phyloP scores from a whole-genome alignment of 2,113 vertebrate species.

The Anas platyrhynchos region DNA sequence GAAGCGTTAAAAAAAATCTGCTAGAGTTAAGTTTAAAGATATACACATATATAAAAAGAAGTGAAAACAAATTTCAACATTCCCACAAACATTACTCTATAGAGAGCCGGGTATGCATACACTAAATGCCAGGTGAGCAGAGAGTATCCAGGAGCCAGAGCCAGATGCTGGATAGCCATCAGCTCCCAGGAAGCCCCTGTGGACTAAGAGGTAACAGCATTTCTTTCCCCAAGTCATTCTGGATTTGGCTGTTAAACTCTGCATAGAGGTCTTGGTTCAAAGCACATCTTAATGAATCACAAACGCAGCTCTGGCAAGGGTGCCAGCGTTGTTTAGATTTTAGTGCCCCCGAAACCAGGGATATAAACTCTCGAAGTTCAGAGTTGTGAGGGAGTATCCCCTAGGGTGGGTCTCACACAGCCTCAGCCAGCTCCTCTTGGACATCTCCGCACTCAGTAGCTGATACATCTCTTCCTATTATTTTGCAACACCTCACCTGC shows the following conservation, averaged over 20 bases:
- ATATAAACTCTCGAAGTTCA: not conserved
- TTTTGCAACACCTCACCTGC: not conserved
- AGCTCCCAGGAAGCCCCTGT: accelerated
- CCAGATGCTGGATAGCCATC: accelerated
- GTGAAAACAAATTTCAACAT: not conserved
- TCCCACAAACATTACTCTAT: not conserved
- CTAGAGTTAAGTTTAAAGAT: not conserved
- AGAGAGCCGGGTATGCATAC: not conserved
- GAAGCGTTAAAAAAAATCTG: conserved; percentile 24
- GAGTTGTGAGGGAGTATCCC: accelerated
- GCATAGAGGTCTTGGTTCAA: not conserved
- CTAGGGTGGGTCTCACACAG: accelerated
- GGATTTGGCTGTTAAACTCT: not conserved
- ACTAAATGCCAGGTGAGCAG: not conserved
- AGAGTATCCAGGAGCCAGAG: not conserved
- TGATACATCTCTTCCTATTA: not conserved
- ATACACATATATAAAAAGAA: not conserved
- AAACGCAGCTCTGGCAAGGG: accelerated
- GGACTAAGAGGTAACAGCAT: accelerated
- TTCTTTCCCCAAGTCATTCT: not conserved
- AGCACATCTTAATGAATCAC: accelerated
- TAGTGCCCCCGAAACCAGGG: accelerated
- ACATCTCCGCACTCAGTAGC: not conserved
- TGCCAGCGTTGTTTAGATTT: not conserved
- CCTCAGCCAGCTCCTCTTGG: not conserved